phyloP scores from a whole-genome alignment of 1,140 invertebrate species.

The Venturia canescens region DNA sequence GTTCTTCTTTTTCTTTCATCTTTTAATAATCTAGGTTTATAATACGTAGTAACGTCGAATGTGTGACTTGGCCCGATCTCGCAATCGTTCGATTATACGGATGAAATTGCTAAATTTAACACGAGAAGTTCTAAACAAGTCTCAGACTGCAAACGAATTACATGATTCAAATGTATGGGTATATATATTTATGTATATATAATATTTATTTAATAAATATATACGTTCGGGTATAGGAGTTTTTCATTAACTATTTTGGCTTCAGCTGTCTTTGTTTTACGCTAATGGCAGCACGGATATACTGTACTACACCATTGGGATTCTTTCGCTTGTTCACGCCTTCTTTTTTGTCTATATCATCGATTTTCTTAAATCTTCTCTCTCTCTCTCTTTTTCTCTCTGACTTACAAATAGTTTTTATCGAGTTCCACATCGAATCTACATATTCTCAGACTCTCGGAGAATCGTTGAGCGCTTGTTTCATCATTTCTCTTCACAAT shows the following conservation, averaged over 20 bases:
- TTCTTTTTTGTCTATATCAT: constrained; percentile 53
- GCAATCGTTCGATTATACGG: constrained; percentile 70
- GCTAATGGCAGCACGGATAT: constrained; percentile 71
- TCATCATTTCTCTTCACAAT: not conserved
- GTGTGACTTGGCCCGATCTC: constrained; percentile 58
- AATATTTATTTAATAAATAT: constrained; percentile 47
- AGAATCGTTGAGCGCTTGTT: constrained; percentile 11
- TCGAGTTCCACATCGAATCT: not conserved
- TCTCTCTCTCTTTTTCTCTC: no score
- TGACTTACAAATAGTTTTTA: not conserved
- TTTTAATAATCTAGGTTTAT: constrained; percentile 63
- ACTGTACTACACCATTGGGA: constrained; percentile 52
- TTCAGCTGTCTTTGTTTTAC: constrained; percentile 54
- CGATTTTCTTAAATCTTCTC: not conserved
- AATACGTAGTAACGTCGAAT: constrained; percentile 53
- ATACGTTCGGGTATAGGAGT: constrained; percentile 55
- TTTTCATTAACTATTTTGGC: constrained; percentile 62
- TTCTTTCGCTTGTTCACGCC: not conserved
- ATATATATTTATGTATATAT: constrained; percentile 20
- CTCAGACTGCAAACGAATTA: constrained; percentile 63
- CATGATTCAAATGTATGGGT: constrained; percentile 40
- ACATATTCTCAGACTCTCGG: not conserved
- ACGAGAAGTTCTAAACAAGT: constrained; percentile 67
- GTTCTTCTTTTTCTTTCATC: constrained; percentile 59
- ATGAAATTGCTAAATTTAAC: constrained; percentile 70